Conservation (phyloP, 1,140 invertebrate species). For the Olivierus martensii region DNA sequence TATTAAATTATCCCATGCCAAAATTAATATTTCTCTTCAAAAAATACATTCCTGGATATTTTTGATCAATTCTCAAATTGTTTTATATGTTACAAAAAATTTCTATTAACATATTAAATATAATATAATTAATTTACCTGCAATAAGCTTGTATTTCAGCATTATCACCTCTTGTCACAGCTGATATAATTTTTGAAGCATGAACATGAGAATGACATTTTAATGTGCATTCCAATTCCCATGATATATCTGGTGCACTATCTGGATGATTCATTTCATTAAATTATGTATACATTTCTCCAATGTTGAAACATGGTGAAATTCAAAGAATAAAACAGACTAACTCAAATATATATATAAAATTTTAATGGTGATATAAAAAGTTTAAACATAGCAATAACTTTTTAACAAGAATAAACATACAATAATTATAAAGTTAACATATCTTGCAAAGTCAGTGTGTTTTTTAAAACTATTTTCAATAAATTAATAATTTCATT, state of each 20-base stretch:
- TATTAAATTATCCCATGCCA: no score
- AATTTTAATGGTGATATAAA: not conserved
- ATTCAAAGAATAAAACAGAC: not conserved
- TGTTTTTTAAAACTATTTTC: constrained; percentile 66
- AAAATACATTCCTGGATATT: no score
- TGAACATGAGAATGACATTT: constrained; percentile 10
- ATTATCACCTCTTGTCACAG: not conserved
- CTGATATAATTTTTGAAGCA: constrained; percentile 6
- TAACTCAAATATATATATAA: no score
- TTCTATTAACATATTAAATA: no score
- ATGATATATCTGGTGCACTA: not conserved
- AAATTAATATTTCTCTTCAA: no score
- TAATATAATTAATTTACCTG: not conserved
- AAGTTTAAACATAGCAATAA: constrained; percentile 27
- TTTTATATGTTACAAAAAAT: no score
- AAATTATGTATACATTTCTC: not conserved
- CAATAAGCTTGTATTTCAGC: constrained; percentile 2
- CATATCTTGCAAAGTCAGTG: no score
- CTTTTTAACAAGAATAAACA: no score
- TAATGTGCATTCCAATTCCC: constrained; percentile 11
- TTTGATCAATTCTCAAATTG: no score
- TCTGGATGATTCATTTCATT: not conserved
- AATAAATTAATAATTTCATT: constrained; percentile 38
- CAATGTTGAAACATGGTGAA: not conserved
- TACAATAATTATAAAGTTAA: constrained; percentile 46